Base-by-base conservation (phyloP, 64 coral and sea anemone genomes). In the Porites australiensis region DNA sequence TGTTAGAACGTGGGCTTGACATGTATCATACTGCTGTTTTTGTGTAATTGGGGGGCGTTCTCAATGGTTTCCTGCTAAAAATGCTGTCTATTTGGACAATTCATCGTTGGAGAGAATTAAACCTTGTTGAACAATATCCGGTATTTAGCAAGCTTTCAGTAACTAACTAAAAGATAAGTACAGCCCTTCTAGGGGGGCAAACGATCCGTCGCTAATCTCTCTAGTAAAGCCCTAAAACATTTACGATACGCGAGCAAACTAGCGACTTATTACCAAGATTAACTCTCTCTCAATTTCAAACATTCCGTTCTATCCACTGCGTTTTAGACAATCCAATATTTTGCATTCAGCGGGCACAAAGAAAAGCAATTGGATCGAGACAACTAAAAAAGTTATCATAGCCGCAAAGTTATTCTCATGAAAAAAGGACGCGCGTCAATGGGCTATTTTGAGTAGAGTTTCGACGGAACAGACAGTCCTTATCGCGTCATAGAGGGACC, bases 271-370 rank as follows among this genome's bases (percentile, higher is more conserved):
- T 22, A 50, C 14, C 20, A 12, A 2, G 16, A 47, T 19, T 50
- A 18, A 50, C 11, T 84, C 69, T 50, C 67, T 50, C 61, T 52
- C 18, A 57, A 12, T 57, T 57, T 57, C 54, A 23, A 68, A 63
- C 65, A 50, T 68, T 69, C n/a, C 6, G 16, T 10, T 68, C 19
- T 45, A 68, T 84, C 81, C 23, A 51, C 49, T 5, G 62, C 43
- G 19, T 37, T 37, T 10, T 84, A 84, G 81, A 84, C 81, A 84
- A 84, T 84, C 81, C 81, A 84, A 84, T 84, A 84, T 68, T 83
- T 52, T 37, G 14, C 61, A 16, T 83, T 83, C 44, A 16, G 50
- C 21, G 62, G 44, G 44, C 0, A 13, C 73, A 76, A 12, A 16
- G 48, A 8, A 3, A 15, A 52, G 18, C n/a, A 65, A 67, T 69